Percentiles rank a stretch among this genome's conserved stretches.
These are phyloP conservation scores for Halocynthia roretzi DNA, from an alignment of 23 tunicate genomes.

Conservation along the genomic window DNA sequence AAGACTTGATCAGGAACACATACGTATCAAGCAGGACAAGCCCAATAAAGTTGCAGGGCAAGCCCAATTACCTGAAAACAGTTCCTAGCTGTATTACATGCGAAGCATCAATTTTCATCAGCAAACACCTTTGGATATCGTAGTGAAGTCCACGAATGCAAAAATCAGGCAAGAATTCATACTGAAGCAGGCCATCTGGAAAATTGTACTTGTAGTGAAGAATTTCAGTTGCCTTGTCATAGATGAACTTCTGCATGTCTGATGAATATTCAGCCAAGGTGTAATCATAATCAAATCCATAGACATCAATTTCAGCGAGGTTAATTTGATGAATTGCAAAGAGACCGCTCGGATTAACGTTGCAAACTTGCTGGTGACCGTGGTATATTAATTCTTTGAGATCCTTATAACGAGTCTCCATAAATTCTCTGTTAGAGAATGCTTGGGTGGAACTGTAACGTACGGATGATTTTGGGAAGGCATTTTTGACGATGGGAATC, in stretches of 20 bases:
- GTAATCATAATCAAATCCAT: conserved; percentile 93
- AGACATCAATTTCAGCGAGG: conserved; percentile 36
- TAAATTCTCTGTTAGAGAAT: not conserved
- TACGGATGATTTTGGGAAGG: too few species aligned
- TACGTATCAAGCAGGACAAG: too few species aligned
- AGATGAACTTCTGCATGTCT: conserved; percentile 71
- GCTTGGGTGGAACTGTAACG: not conserved
- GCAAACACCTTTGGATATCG: conserved; percentile 57
- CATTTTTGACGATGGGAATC: too few species aligned
- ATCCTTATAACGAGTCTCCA: conserved; percentile 10
- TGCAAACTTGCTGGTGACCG: conserved; percentile 6
- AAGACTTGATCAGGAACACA: too few species aligned
- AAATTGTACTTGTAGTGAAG: conserved; percentile 60
- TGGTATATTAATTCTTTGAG: not conserved
- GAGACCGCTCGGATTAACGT: conserved; percentile 7
- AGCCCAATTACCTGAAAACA: conserved; percentile 42
- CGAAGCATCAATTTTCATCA: conserved; percentile 83
- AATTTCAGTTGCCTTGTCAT: conserved; percentile 34
- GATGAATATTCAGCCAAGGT: conserved; percentile 82
- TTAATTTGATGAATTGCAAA: conserved; percentile 88
- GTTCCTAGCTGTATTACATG: conserved; percentile 66
- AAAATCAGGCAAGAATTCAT: conserved; percentile 42
- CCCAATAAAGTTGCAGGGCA: too few species aligned
- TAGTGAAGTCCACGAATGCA: conserved; percentile 84
- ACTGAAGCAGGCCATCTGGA: conserved; percentile 35